Evolutionary conservation across 23 tunicate genomes (phyloP), one percentile per base, ranked within the genome.

Genomic region (Styela clava): DNA sequence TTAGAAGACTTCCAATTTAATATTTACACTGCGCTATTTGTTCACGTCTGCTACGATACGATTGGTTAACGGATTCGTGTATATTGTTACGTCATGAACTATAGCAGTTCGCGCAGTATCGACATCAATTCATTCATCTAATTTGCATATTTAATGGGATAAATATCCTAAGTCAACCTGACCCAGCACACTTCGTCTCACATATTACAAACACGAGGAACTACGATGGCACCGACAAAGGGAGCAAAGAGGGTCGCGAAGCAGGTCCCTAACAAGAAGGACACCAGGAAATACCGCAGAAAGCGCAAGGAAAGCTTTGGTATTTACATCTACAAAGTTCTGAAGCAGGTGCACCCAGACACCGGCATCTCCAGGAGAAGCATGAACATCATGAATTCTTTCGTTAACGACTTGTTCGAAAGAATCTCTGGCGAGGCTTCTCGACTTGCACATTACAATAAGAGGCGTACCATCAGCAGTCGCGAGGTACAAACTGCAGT

Each of bases 291-390:
- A 24, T 31, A 16, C 26, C 64, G 83, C 22, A 21, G 30, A 0
- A 73, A 52, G 65, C 61, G 78, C 0, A 73, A 73, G 52, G 61
- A 73, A 22, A 33, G 33, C 52, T 73, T 73, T 56, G 78, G 78
- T 24, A 73, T 73, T 34, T 73, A 73, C 51, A 22, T 78, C 34
- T 73, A 73, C 44, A 73, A 73, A 27, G 78, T 67, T 19, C 23
- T 67, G 71, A 67, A 67, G 82, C 82, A 78, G n/a, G 82, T 78
- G 7, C 82, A 78, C 79, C 84, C 84, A n/a, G 84, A 79, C 31
- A 79, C 84, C 82, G 84, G 84, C 16, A 65, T 79, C 2, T 79
- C 84, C 1, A 64, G n/a, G 56, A 24, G 37, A 18, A 68, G 76
- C 56, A 79, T 79, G 84, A 79, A 21, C 78, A 79, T 79, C 37